A percentile compares a stretch with the other conserved stretches of the same genome.
phyloP scores from a whole-genome alignment of 2,888 invertebrate genomes.

The Craniophora ligustri region DNA sequence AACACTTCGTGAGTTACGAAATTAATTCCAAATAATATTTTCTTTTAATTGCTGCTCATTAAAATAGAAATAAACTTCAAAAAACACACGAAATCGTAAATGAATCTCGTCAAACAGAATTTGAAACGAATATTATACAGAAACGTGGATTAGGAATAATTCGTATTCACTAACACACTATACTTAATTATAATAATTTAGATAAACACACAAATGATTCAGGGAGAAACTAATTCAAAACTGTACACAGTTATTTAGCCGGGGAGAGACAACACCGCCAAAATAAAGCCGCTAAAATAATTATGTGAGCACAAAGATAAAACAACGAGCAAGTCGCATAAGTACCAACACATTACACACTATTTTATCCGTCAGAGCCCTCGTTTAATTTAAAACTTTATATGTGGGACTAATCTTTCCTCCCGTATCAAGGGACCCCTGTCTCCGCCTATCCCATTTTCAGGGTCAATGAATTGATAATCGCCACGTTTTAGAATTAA shows the following conservation, averaged over 20 bases:
- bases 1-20: no score
- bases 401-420: slow-evolving; percentile 76
- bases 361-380: slow-evolving; percentile 55
- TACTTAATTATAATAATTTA: slow-evolving; percentile 48
- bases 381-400: slow-evolving; percentile 76
- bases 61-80: background rate
- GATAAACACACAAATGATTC: slow-evolving; percentile 45
- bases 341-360: slow-evolving; percentile 51
- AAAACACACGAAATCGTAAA: slow-evolving; percentile 25
- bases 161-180: slow-evolving; percentile 29
- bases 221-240: slow-evolving; percentile 20
- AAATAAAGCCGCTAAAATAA: slow-evolving; percentile 60
- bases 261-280: slow-evolving; percentile 32
- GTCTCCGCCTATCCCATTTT: slow-evolving; percentile 58
- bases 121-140: slow-evolving; percentile 25
- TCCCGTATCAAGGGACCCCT: slow-evolving; percentile 66
- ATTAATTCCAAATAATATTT: no score
- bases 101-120: slow-evolving; percentile 16
- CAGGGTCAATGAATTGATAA: slow-evolving; percentile 70
- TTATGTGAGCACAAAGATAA: slow-evolving; percentile 60
- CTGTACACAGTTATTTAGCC: slow-evolving; percentile 25
- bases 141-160: slow-evolving; percentile 38
- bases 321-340: slow-evolving; percentile 56
- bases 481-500: slow-evolving; percentile 71
- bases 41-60: no score